phyloP scores from a whole-genome alignment of 2,797 vertebrate genomes.

The Triplophysa bombifrons region DNA sequence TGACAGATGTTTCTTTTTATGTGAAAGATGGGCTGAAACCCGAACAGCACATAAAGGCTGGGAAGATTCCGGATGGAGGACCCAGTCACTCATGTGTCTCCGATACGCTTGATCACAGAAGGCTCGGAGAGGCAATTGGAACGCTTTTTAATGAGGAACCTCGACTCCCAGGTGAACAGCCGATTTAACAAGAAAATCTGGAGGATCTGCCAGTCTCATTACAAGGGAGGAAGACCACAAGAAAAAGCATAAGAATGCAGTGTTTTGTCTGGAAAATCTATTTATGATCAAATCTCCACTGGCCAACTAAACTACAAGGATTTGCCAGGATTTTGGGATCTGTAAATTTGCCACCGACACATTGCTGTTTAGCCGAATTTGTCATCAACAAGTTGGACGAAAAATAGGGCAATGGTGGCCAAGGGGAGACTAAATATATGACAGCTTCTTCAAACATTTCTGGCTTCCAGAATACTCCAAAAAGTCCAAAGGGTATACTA shows the following conservation, averaged over 20 bases:
- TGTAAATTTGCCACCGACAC: slow-evolving; percentile 8
- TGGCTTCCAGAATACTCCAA: slow-evolving; percentile 16
- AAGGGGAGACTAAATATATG: slow-evolving; percentile 37
- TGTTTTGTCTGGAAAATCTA: slow-evolving; percentile 32
- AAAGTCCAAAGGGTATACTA: not conserved
- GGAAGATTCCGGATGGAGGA: slow-evolving; percentile 51
- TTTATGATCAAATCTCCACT: slow-evolving; percentile 24
- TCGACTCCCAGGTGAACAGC: slow-evolving; percentile 56
- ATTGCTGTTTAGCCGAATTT: slow-evolving; percentile 13
- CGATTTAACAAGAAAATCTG: slow-evolving; percentile 62
- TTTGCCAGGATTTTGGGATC: slow-evolving; percentile 27
- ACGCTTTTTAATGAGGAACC: slow-evolving; percentile 57
- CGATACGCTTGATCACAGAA: slow-evolving; percentile 58
- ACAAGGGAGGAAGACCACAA: slow-evolving; percentile 41
- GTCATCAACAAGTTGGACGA: slow-evolving; percentile 26
- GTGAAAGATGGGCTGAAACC: slow-evolving; percentile 12
- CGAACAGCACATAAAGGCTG: slow-evolving; percentile 32
- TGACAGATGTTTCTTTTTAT: slow-evolving; percentile 37
- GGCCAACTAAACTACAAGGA: slow-evolving; percentile 14
- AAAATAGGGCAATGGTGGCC: slow-evolving; percentile 15
- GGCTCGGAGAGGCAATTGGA: slow-evolving; percentile 49
- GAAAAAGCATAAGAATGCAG: slow-evolving; percentile 29
- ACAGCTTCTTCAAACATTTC: slow-evolving; percentile 33
- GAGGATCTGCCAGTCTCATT: slow-evolving; percentile 58
- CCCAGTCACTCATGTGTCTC: slow-evolving; percentile 54